These are phyloP conservation scores for Coregonus clupeaformis DNA, from an alignment of 2,113 vertebrate species.

Conservation along the genomic window DNA sequence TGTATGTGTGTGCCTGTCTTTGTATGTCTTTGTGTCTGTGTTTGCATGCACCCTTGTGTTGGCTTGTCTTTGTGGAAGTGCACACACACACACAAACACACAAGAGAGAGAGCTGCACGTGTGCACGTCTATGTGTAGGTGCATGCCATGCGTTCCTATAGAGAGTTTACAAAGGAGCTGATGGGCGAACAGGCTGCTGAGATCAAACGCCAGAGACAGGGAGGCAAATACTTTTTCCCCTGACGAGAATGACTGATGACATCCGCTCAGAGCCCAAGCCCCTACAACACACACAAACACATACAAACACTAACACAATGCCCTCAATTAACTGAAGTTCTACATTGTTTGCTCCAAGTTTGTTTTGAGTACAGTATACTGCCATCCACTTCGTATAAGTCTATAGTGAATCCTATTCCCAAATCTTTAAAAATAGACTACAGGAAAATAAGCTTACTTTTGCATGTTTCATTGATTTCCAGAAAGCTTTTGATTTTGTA, in stretches of 20 bases:
- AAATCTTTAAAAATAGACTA: too few relatives aligned
- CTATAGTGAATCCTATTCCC: too few relatives aligned
- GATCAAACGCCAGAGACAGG: conserved; percentile 54
- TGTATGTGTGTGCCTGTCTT: not conserved
- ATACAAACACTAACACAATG: conserved; percentile 7
- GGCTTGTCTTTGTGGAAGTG: not conserved
- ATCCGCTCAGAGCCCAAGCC: conserved; percentile 41
- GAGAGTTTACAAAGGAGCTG: conserved; percentile 56
- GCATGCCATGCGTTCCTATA: conserved; percentile 48
- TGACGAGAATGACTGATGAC: conserved; percentile 51
- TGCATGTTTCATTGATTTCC: too few relatives aligned
- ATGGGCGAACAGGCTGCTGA: conserved; percentile 46
- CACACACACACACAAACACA: too few relatives aligned
- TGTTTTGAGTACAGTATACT: too few relatives aligned
- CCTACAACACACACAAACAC: not conserved
- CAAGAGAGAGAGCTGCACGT: too few relatives aligned
- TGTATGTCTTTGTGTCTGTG: not conserved
- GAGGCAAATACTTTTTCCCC: conserved; percentile 50
- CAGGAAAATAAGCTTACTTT: too few relatives aligned
- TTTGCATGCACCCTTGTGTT: conserved; percentile 41
- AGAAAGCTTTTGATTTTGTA: too few relatives aligned
- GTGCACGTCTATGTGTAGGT: conserved; percentile 36
- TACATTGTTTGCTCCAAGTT: too few relatives aligned
- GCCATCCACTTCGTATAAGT: too few relatives aligned
- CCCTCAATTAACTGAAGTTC: not conserved